Base-by-base conservation (phyloP, 37 sponge, comb jelly and placozoan genomes). In the Eunapius fragilis region DNA sequence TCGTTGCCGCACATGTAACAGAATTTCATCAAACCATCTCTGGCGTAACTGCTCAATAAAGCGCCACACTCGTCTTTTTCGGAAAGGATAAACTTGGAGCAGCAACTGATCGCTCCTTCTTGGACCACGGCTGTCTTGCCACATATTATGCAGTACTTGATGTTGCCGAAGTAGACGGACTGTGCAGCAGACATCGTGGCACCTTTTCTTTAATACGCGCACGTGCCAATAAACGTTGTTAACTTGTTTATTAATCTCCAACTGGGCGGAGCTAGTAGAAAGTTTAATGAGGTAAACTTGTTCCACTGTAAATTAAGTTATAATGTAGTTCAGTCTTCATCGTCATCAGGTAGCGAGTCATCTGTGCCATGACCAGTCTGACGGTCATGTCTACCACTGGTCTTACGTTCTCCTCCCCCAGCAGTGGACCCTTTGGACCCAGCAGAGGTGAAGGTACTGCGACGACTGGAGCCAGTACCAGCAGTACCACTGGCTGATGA, bases 321-420 rank as follows among this genome's bases (percentile, higher is more conserved):
- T 58, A 58, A 58, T 14, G 9, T 72, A 34, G 27, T 72, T 72
- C 74, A 72, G 32, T 84, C 85, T 45, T 91, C 91, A 45, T 91
- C 91, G 35, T 91, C 91, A 69, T 91, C 91, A 22, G 87, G 85
- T 30, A 90, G 86, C 0, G 91, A 91, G 77, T 91, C 91, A 80
- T 80, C 80, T 32, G 83, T 83, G 50, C 88, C 82, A 72, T 88
- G 82, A 49, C 77, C 88, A 9, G 88, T 77, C 37, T 88, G 88
- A 24, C 88, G 83, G 25, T 76, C 72, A 27, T 81, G 88, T 0
- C 75, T 34, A 4, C 19, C 22, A 58, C 58, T 11, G 6, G 58
- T 58, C 41, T 58, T 58, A 19, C 58, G 58, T 58, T 19, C 58
- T 58, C 14, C 58, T 58, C 58, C 58, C 22, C 58, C 58, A 17